phyloP scores from a whole-genome alignment of 53 echinoderm and acorn worm genomes.

The Actinopyga echinites region DNA sequence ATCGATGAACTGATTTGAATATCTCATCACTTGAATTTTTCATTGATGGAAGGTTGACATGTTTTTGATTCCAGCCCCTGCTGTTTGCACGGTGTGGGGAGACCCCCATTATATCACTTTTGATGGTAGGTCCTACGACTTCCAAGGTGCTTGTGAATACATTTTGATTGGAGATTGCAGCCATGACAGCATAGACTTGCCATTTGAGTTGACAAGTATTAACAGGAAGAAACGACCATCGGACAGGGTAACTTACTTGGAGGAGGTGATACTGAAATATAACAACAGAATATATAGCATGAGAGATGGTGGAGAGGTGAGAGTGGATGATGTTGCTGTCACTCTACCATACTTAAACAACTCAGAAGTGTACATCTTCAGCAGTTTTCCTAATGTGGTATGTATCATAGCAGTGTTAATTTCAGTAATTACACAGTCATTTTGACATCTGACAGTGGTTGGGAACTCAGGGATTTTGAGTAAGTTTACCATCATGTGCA shows the following conservation, averaged over 20 bases:
- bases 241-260: slow-evolving; percentile 41
- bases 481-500: too few relatives aligned
- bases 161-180: slow-evolving; percentile 55
- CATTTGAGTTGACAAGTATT: slow-evolving; percentile 42
- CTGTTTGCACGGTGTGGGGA: slow-evolving; percentile 53
- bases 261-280: slow-evolving; percentile 49
- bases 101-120: slow-evolving; percentile 78
- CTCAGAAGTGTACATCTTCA: slow-evolving; percentile 1
- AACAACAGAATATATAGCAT: slow-evolving; percentile 24
- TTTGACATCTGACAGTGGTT: too few relatives aligned
- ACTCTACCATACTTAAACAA: neutral
- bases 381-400: neutral
- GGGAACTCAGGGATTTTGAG: too few relatives aligned
- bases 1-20: too few relatives aligned
- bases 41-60: too few relatives aligned
- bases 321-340: neutral
- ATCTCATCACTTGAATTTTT: too few relatives aligned
- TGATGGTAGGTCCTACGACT: slow-evolving; percentile 52
- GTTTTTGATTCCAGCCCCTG: slow-evolving; percentile 35
- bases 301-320: neutral
- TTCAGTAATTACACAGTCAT: too few relatives aligned
- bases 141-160: slow-evolving; percentile 76
- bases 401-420: too few relatives aligned
- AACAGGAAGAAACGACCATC: slow-evolving; percentile 55
- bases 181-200: slow-evolving; percentile 22